phyloP scores from a whole-genome alignment of 2,797 vertebrate genomes.

The Falco novaeseelandiae region DNA sequence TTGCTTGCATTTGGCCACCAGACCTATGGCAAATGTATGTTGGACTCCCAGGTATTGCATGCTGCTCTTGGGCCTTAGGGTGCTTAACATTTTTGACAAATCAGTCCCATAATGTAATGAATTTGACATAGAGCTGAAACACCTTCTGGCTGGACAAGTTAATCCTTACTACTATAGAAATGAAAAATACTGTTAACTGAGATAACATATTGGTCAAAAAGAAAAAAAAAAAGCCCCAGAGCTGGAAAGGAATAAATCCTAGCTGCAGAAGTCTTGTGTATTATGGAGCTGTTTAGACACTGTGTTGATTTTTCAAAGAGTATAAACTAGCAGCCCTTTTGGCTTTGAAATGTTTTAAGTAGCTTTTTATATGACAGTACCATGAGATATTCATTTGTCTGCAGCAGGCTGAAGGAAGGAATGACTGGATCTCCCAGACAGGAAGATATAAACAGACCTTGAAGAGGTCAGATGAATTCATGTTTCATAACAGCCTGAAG shows the following conservation, averaged over 20 bases:
- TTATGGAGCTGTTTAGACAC: conserved; percentile 54
- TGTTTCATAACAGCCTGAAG: conserved; percentile 67
- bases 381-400: conserved; percentile 69
- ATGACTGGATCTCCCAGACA: conserved; percentile 62
- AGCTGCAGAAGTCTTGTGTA: not conserved
- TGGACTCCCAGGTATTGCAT: not conserved
- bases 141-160: conserved; percentile 19
- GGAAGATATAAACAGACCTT: conserved; percentile 72
- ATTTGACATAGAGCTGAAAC: not conserved
- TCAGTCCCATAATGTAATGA: not conserved
- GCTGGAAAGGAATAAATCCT: conserved; percentile 44
- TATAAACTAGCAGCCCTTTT: conserved; percentile 63
- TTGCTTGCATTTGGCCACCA: not conserved
- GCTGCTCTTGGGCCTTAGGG: not conserved
- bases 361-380: conserved; percentile 69
- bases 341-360: conserved; percentile 67
- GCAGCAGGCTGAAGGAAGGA: conserved; percentile 43
- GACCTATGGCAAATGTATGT: accelerated
- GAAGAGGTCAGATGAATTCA: conserved; percentile 70
- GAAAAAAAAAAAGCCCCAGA: not conserved
- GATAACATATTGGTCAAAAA: conserved; percentile 32
- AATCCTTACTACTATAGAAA: conserved; percentile 35
- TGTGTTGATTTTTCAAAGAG: conserved; percentile 65
- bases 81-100: not conserved
- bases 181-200: conserved; percentile 38